Percentiles rank a stretch among this genome's conserved stretches.
Evolutionary conservation across 1,140 invertebrate species (phyloP).

Genomic region (Bombus breviceps): DNA sequence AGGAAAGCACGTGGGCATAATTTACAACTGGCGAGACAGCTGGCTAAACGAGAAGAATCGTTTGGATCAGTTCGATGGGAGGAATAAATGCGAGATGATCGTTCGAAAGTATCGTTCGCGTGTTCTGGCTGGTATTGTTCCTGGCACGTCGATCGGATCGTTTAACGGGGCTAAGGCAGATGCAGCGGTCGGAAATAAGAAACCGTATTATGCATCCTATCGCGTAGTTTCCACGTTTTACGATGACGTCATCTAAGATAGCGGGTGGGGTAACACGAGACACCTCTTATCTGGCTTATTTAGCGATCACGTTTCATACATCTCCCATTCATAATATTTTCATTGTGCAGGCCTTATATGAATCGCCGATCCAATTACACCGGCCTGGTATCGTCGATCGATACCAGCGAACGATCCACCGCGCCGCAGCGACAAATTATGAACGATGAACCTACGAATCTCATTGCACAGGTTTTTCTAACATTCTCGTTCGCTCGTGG

Average conservation of each 20-base stretch:
- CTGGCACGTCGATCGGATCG: not conserved
- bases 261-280: slow-evolving; percentile 50
- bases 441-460: not conserved
- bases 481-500: not conserved
- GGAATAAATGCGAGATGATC: not conserved
- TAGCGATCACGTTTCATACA: slow-evolving; percentile 61
- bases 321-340: slow-evolving; percentile 67
- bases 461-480: not conserved
- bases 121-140: slow-evolving; percentile 16
- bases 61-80: not conserved
- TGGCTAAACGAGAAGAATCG: not conserved
- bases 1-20: slow-evolving; percentile 33
- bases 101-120: not conserved
- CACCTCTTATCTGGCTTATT: slow-evolving; percentile 57
- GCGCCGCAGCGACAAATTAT: not conserved
- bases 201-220: slow-evolving; percentile 51
- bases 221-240: slow-evolving; percentile 45
- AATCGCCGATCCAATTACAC: slow-evolving; percentile 57
- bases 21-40: slow-evolving; percentile 14
- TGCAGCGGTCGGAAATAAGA: slow-evolving; percentile 56
- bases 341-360: slow-evolving; percentile 38
- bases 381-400: slow-evolving; percentile 13
- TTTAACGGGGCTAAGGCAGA: slow-evolving; percentile 7
- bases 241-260: slow-evolving; percentile 58
- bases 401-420: not conserved